Evolutionary conservation across 1,140 invertebrate species (phyloP), one percentile per base, ranked within the genome.

Genomic region (Heliconius hewitsoni): DNA sequence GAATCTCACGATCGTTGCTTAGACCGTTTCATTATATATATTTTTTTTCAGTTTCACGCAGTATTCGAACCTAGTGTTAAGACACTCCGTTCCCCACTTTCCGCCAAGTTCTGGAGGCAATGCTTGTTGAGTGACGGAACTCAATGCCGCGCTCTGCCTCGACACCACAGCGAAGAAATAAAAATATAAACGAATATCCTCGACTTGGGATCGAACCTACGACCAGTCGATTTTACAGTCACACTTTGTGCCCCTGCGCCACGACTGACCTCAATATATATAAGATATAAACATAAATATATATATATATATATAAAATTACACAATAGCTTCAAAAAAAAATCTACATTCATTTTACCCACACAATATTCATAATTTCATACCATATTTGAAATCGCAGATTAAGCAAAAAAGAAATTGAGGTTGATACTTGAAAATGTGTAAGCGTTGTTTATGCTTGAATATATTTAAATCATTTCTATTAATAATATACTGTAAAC

Each of bases 361-460:
- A 30, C 27, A 66, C 27, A 66, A 27, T 66, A 66, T 66, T n/a
- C n/a, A n/a, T n/a, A n/a, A n/a, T n/a, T 66, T 66, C 60, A 66
- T 16, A 16, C 60, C 60, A 66, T 66, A 66, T 30, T 27, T 66
- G 27, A 27, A 66, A 66, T 3, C 27, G 60, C 60, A 30, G 2
- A 30, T 30, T 66, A 30, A 30, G 60, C 60, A 66, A 66, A 66
- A 13, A 60, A 19, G 55, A 60, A 66, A 66, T 30, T 66, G 60
- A 66, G 60, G 60, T 66, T 57, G 11, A 16, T 3, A 1, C 13
- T 16, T 16, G 13, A 4, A 27, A 13, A 66, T 66, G 23, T 30
- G 60, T 66, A 66, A 66, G 4, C 23, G 60, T 30, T 66, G 60
- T 13, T 66, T 66, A 30, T 66, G 13, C 9, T 13, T 27, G 4